Percentiles rank a stretch among this genome's conserved stretches.
phyloP scores from a whole-genome alignment of 2,888 invertebrate genomes.

The Lathronympha strigana region DNA sequence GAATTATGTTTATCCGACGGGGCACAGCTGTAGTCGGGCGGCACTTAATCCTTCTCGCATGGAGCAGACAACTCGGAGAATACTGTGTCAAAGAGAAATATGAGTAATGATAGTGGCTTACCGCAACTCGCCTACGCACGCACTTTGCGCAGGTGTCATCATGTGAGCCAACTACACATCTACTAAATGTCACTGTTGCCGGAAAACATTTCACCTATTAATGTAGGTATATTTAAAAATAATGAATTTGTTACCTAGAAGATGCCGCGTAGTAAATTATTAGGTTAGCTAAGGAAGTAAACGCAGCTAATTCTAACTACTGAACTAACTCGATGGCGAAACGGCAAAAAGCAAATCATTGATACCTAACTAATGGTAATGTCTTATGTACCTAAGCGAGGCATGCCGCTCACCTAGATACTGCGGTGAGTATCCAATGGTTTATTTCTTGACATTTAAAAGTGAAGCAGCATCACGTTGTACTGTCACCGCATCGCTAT shows the following conservation, averaged over 20 bases:
- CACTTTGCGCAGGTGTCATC: conserved; percentile 37
- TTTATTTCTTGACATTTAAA: too few species aligned
- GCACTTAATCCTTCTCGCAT: conserved; percentile 68
- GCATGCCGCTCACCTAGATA: too few species aligned
- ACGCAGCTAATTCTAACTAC: too few species aligned
- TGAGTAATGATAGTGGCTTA: conserved; percentile 67
- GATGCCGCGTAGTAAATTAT: neutral
- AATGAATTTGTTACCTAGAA: neutral
- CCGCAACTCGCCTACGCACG: conserved; percentile 51
- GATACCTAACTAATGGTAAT: too few species aligned
- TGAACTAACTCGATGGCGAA: too few species aligned
- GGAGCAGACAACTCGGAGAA: conserved; percentile 58
- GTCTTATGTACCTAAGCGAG: too few species aligned
- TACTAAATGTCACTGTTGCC: conserved; percentile 1
- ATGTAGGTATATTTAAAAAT: neutral
- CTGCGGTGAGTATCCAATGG: too few species aligned
- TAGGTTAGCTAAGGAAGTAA: too few species aligned
- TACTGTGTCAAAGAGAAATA: conserved; percentile 63
- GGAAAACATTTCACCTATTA: neutral
- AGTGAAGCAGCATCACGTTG: too few species aligned
- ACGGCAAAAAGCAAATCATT: too few species aligned
- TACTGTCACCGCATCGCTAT: too few species aligned
- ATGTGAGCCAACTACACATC: conserved; percentile 9
- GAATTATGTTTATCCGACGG: conserved; percentile 76
- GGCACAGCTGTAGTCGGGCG: conserved; percentile 68